Base-by-base conservation (phyloP, 2,888 invertebrate genomes). In the Cecidostiba fungosa region DNA sequence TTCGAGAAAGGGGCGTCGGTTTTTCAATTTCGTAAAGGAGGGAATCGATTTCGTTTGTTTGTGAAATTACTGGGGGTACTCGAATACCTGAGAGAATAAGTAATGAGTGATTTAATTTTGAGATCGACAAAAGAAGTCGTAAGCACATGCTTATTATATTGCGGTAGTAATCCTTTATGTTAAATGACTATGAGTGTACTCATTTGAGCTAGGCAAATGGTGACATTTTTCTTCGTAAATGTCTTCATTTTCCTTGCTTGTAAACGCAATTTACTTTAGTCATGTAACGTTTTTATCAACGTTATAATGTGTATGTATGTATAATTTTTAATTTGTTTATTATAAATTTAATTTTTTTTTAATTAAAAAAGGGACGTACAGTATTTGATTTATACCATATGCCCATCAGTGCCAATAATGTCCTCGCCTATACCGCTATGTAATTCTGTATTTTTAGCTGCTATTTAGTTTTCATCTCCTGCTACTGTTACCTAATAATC, bases 191-290 rank as follows among this genome's bases (percentile, higher is more conserved):
- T 66, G 66, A 66, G 12, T 66, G 26, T 66, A 12, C 26, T 26
- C 29, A 66, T n/a, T 66, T 29, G 26, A 66, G 36, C 14, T 23
- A 32, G 36, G 3, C 19, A 50, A 78, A 69, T 29, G 47, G 19
- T 8, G n/a, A 69, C 29, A 50, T 78, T 69, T 43, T 14, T 47
- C 73, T 73, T 43, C 72, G 59, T 80, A 59, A 80, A 23, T 26
- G 43, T 73, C 80, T 26, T 59, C 26, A 14, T 59, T 80, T 54
- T 26, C 23, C 59, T 79, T 14, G 29, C 69, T 69, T 70, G 3
- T 36, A 2, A 47, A 47, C 70, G 19, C 36, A 79, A 12, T 8
- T 23, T 5, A 66, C 19, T 50, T 16, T 6, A 29, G 12, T 12
- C 47, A 54, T 54, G 54, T 54, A 54, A 54, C 8, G 54, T n/a